phyloP scores from a whole-genome alignment of 2,797 vertebrate genomes.

The Sitta carolinensis region DNA sequence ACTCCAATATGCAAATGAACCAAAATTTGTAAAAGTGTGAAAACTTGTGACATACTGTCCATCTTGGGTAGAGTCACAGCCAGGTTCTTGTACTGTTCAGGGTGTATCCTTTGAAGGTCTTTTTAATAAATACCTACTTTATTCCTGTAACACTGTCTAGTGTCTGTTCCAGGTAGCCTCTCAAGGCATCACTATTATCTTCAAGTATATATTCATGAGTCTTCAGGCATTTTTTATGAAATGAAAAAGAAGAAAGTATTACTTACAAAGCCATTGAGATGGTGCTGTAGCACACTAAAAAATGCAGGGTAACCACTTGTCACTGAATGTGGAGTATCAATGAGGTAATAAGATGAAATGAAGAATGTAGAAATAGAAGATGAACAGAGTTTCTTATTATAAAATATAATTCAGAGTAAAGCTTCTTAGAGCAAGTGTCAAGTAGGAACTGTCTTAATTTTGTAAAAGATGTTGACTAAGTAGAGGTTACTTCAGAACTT shows the following conservation, averaged over 20 bases:
- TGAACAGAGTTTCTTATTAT: not conserved
- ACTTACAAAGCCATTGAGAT: not conserved
- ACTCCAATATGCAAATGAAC: not conserved
- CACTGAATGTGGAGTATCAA: not conserved
- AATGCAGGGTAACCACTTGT: not conserved
- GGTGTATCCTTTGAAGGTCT: not conserved
- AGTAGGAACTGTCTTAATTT: not conserved
- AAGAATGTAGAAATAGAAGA: not conserved
- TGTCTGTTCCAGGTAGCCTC: not conserved
- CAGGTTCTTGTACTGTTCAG: not conserved
- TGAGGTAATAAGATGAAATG: not conserved
- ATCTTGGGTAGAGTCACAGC: not conserved
- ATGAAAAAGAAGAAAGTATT: not conserved
- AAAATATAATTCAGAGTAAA: not conserved
- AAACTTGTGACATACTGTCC: not conserved
- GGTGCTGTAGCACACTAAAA: not conserved
- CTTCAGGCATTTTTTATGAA: not conserved
- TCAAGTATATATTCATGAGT: not conserved
- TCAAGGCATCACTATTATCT: not conserved
- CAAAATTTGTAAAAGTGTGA: not conserved
- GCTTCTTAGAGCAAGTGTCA: not conserved
- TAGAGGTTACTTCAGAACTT: not conserved
- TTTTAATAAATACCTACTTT: not conserved
- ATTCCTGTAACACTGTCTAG: not conserved
- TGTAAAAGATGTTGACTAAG: not conserved